Percentiles rank a stretch among this genome's conserved stretches.
Evolutionary conservation across 2,113 vertebrate species (phyloP).

Genomic region (Gasterosteus nipponicus): DNA sequence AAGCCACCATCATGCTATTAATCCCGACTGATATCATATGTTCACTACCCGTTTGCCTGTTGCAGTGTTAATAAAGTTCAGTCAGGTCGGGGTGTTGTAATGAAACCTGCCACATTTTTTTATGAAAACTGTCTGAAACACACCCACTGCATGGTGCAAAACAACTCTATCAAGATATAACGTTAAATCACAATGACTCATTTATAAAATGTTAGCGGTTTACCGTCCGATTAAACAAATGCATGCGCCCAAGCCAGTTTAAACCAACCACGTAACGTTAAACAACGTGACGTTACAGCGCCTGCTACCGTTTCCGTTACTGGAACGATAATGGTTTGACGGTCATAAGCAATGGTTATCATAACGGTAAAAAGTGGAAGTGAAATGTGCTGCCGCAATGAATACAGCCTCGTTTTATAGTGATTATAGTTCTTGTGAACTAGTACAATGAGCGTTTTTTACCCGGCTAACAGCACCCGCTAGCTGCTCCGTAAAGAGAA

Average conservation of each 20-base stretch:
- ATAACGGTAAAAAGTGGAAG: constrained; percentile 29
- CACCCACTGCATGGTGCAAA: neutral
- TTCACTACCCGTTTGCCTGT: neutral
- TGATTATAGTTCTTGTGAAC: neutral
- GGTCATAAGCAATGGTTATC: constrained; percentile 22
- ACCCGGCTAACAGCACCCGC: neutral
- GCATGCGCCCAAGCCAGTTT: neutral
- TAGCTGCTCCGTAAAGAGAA: constrained; percentile 8
- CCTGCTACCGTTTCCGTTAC: neutral
- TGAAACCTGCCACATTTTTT: neutral
- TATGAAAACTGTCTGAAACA: constrained; percentile 23
- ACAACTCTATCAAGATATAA: neutral
- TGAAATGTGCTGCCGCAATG: neutral
- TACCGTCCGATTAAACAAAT: neutral
- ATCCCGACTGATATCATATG: constrained; percentile 4
- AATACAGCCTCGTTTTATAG: neutral
- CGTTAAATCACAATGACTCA: neutral
- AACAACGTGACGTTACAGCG: neutral
- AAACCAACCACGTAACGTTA: neutral
- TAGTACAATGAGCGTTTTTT: neutral
- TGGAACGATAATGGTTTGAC: constrained; percentile 1
- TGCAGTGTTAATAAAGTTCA: neutral
- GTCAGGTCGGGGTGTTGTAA: neutral
- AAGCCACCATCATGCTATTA: neutral
- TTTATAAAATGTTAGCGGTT: neutral